Base-by-base conservation (phyloP, 2,888 invertebrate species). In the Mongoloraphidia duomilia region DNA sequence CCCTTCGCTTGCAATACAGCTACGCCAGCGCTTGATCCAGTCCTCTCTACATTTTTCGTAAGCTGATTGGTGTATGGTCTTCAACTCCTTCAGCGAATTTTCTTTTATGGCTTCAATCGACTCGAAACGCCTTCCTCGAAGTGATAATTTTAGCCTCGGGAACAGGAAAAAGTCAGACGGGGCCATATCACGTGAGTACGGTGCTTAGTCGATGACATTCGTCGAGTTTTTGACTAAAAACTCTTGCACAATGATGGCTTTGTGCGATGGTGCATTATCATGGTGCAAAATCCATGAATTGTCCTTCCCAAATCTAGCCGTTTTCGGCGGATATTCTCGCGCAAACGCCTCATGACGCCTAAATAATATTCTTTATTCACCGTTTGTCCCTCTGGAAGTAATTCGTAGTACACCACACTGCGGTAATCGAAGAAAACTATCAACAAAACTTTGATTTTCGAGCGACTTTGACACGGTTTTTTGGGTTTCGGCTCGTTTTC, bases 201-300 rank as follows among this genome's bases (percentile, higher is more conserved):
- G 41, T 44, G 49, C 41, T 36, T 52, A 3, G 49, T 54, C 37
- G 44, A 46, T 43, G 46, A 47, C 45, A 45, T 48, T 45, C 39
- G 54, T 53, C 12, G 46, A 48, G 43, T 54, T 49, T 56, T 53
- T 57, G 52, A 49, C 49, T 52, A 55, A 56, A 54, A 52, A 55
- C 42, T 53, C 50, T 26, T 49, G 47, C 41, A 57, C 53, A 53
- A 55, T 40, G 40, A 50, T 48, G 35, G 55, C 50, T 35, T 40
- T 56, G 51, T 57, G 56, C 12, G 54, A 47, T 17, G 54, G 51
- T 41, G 54, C 52, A 47, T 55, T 55, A 37, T 55, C 55, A 41
- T 57, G 56, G 41, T 56, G 54, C 47, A 57, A 53, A 34, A 49
- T 50, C 51, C 54, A 54, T 41, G 53, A 50, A 34, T 50, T 44